Conservation (phyloP, 1,140 invertebrate genomes). For the Zophobas morio region DNA sequence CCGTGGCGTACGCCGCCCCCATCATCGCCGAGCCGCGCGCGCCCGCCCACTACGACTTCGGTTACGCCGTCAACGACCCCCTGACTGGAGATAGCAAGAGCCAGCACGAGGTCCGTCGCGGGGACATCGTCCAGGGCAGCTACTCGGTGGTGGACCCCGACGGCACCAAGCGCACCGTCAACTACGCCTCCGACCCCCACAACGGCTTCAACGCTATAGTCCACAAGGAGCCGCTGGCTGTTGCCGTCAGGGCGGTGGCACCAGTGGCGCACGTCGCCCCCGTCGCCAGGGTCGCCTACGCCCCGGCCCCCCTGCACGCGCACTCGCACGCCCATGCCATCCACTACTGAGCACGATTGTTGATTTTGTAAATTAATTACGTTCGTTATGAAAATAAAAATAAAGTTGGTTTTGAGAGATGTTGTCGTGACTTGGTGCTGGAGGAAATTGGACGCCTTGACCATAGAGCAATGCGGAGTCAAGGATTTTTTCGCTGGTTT, state of each 20-base stretch:
- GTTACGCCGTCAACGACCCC: conserved; percentile 65
- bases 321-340: background rate
- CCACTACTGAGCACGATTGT: background rate
- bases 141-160: conserved; percentile 70
- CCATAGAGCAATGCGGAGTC: too few relatives aligned
- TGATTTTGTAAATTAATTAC: conserved; percentile 7
- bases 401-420: too few relatives aligned
- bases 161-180: conserved; percentile 70
- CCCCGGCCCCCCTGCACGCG: conserved; percentile 21
- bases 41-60: conserved; percentile 40
- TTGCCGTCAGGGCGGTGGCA: conserved; percentile 56
- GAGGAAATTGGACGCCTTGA: too few relatives aligned
- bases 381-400: background rate
- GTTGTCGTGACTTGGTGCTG: too few relatives aligned
- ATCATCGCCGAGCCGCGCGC: conserved; percentile 62
- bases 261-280: conserved; percentile 50
- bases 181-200: conserved; percentile 70
- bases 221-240: conserved; percentile 64
- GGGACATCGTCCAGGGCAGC: conserved; percentile 42
- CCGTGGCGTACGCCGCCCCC: conserved; percentile 66
- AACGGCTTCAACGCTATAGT: conserved; percentile 69
- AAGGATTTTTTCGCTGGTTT: too few relatives aligned
- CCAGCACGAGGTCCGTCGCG: conserved; percentile 57
- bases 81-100: conserved; percentile 67
- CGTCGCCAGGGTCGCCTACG: conserved; percentile 49